Evolutionary conservation across 2,113 vertebrate species (phyloP), one percentile per base, ranked within the genome.

Genomic region (Nothocercus julius): DNA sequence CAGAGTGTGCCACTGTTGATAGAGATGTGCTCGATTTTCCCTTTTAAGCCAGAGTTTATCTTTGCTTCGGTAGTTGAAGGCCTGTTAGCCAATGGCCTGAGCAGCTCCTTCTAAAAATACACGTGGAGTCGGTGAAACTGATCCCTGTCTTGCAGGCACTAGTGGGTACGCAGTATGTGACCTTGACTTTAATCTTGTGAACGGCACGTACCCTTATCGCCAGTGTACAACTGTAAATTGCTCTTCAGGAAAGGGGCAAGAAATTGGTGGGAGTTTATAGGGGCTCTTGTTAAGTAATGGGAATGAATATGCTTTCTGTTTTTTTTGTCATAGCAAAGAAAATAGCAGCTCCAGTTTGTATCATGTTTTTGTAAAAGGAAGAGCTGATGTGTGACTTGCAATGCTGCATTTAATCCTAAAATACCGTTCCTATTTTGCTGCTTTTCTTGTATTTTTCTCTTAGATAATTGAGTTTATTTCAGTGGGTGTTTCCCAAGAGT

Each of bases 141-240:
- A 96, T 96, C 58, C 0, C 90, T 66, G 58, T 96, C 88, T 79
- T 81, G 73, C 67, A 87, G 58, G 73, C 94, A 96, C 83, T 34
- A 92, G 83, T 0, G 0, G 78, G 58, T 82, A 67, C 11, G 19
- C 85, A 69, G 24, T 75, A 53, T 25, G 86, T 95, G 94, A 95
- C 94, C 95, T 95, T 97, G 93, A 91, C 93, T 94, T 93, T 87
- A 92, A 89, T 95, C 90, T 89, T 88, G 49, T 51, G 53, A 94
- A 70, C 70, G 66, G 36, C 1, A 0, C 1, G 0, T n/a, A 61
- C 11, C 70, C 90, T 96, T 96, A 96, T 94, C 88, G 89, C 27
- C 83, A 73, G 19, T 32, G 59, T 51, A 56, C 79, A 87, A 85
- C 74, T 93, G 89, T 90, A 92, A 92, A 94, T 6, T 89, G 47